Conservation (phyloP, 1,140 invertebrate species). For the Triops cancriformis region DNA sequence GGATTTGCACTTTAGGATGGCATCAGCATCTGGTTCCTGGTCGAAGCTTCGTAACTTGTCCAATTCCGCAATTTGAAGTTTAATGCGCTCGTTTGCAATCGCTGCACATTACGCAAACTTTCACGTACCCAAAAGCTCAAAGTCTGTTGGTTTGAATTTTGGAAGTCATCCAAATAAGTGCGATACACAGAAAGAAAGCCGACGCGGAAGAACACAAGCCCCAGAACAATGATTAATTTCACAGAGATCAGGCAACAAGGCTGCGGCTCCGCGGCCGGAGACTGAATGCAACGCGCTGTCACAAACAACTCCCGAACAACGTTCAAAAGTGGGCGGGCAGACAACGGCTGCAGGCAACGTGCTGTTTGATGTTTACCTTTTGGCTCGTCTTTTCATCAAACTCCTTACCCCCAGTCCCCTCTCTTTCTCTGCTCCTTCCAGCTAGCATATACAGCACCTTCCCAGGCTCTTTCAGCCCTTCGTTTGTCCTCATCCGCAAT, state of each 20-base stretch:
- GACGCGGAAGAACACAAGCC: not conserved
- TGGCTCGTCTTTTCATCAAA: not conserved
- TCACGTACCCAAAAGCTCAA: too few species aligned
- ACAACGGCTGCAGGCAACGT: not conserved
- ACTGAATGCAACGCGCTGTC: not conserved
- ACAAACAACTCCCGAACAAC: not conserved
- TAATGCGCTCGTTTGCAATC: too few species aligned
- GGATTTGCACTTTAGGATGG: not conserved
- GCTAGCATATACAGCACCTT: too few species aligned
- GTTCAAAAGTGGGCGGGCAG: not conserved
- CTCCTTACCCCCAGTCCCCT: not conserved
- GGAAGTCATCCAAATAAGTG: too few species aligned
- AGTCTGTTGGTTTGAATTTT: too few species aligned
- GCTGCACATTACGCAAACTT: too few species aligned
- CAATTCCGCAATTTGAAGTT: too few species aligned
- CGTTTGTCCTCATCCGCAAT: not conserved
- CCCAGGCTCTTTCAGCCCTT: not conserved
- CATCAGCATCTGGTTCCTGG: not conserved
- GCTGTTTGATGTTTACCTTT: not conserved
- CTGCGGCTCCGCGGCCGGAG: not conserved
- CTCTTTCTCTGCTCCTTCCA: not conserved
- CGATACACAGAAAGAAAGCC: not conserved
- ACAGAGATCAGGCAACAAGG: not conserved
- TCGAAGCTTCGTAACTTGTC: not conserved
- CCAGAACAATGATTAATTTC: not conserved